Evolutionary conservation across 2,113 vertebrate species (phyloP), one percentile per base, ranked within the genome.

Genomic region (Callipepla californica): DNA sequence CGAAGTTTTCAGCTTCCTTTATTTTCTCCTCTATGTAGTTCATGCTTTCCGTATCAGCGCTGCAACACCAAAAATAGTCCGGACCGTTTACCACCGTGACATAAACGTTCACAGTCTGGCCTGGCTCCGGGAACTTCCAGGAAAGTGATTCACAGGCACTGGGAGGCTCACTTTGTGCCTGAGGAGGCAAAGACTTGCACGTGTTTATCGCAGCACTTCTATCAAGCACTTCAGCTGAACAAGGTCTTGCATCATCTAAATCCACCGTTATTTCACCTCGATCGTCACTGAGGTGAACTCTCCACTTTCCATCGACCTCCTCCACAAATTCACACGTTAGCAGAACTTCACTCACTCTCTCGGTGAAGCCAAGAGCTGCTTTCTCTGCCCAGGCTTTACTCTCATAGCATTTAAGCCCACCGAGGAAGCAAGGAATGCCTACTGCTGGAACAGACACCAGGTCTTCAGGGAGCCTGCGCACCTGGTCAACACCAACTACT

Each of bases 61-160:
- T 80, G 63, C 98, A 97, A 97, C 99, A 98, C 99, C 99, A 99
- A 85, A 99, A 99, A 36, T 97, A 98, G 57, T 97, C 98, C 61
- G 97, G 98, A 25, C 98, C 96, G 36, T 96, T 96, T 65, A 98
- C 88, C 32, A 97, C 72, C 3, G 97, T 95, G 48, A 98, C 85
- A 44, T 98, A 99, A 26, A 96, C 97, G 69, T 97, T 96, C 45
- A 99, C 25, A 4, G 80, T 88, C 61, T 98, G 97, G 36, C 98
- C 98, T 42, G 95, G 80, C 30, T 92, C 94, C 51, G 97, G 97
- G 57, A 98, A 42, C 16, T 97, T 97, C 98, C 96, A 97, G 85
- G 89, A 75, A 86, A 98, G 90, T 11, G 90, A 91, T 72, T 59
- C 70, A 36, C 55, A 63, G 62, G 32, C 26, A 57, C 15, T 38